Base-by-base conservation (phyloP, 2,113 vertebrate species). In the Castor canadensis region DNA sequence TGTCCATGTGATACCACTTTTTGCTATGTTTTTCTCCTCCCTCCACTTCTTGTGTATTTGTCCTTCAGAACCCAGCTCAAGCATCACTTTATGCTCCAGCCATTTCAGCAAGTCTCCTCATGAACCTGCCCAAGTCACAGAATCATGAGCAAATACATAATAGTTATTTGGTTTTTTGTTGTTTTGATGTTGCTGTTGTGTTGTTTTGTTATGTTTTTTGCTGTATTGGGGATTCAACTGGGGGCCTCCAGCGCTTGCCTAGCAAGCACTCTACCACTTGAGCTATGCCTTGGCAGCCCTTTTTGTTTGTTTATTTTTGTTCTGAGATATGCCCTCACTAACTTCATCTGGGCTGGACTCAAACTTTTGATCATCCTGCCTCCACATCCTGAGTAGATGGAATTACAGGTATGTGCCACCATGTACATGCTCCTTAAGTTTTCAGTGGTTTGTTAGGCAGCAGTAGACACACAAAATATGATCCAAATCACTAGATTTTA, bases 31-130 rank as follows among this genome's bases (percentile, higher is more conserved):
- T 32, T 54, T 84, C n/a, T 49, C 32, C 32, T 80, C 19, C 19
- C 1, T 69, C n/a, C 40, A 28, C 38, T 83, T 84, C 24, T 38
- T 12, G 52, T 69, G 22, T 52, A 22, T 54, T 35, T 92, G 35
- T 87, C 24, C 64, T 92, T 92, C 52, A 90, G 83, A 92, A 56
- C 26, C 91, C 28, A 91, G 30, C 30, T 75, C 35, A 83, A 86
- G 38, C 22, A 93, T 92, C n/a, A 85, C 58, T 9, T 80, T 26
- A 35, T 62, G 69, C 22, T 73, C 35, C 54, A 90, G 38, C 17
- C 38, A 54, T 43, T n/a, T 28, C 52, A 88, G 13, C 40, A 87
- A 82, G 88, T 47, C 54, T 85, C 17, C 8, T 66, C 49, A 71
- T 4, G 13, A 86, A 35, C 8, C 2, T 89, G 40, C 5, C 45